Base-by-base conservation (phyloP, 2,113 vertebrate genomes). In the Caranx melampygus region DNA sequence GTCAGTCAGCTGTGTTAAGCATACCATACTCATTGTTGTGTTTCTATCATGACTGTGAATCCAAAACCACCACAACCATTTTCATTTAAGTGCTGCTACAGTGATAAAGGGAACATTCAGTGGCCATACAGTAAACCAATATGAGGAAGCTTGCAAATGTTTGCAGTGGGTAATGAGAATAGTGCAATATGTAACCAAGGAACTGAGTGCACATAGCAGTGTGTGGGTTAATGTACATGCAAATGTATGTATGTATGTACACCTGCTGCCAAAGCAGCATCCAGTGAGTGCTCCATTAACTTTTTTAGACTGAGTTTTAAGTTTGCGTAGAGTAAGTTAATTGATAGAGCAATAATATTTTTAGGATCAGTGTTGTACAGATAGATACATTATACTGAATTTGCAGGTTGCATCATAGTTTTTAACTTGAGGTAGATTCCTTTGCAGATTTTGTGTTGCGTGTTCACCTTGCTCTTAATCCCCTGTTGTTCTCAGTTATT, bases 331-430 rank as follows among this genome's bases (percentile, higher is more conserved):
- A 88, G 68, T 51, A 45, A 8, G 3, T 63, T 72, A 81, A 70
- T 75, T 67, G 74, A 86, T 90, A 89, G 82, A 93, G 90, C 92
- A 93, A 94, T 93, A 93, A 89, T 87, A 81, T 75, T 87, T 91
- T 76, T 82, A 86, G 57, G 37, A 75, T 77, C 37, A 72, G 18
- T 59, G 12, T 73, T 81, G 52, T 76, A 78, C 34, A 64, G 45
- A 67, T 61, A 79, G 18, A 72, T 69, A 55, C 14, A 66, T 58
- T 80, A 62, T 78, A 44, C 13, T 63, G 0, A 70, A 57, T 67
- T 64, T 49, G 21, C n/a, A 31, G 35, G n/a, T 73, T 79, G 54
- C 12, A 21, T 55, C 20, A 61, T 57, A 78, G 5, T 52, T 73
- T 72, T 70, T 64, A 76, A 78, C 66, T 74, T 76, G n/a, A 64